Base-by-base conservation (phyloP, 2,888 invertebrate genomes). In the Ichneumoninae sp. region DNA sequence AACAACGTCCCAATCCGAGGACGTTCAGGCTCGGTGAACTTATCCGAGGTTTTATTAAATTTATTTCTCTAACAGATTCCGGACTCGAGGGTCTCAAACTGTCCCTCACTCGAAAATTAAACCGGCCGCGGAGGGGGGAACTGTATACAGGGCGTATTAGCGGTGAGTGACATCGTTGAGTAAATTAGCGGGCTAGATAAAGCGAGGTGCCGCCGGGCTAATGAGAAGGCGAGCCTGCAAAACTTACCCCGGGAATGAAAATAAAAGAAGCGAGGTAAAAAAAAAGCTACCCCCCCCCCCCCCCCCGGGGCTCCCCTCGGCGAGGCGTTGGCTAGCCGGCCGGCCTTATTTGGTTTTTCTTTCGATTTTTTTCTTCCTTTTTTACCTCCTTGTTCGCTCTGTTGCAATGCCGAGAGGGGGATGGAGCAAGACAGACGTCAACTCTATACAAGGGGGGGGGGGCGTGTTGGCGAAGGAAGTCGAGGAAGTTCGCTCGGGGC, bases 21-120 rank as follows among this genome's bases (percentile, higher is more conserved):
- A 62, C 66, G 77, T 54, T 65, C 57, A 33, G 66, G 47, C 1
- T 50, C 54, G 47, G 77, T 44, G 54, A 76, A 26, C 76, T 54
- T 33, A 26, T 19, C 66, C 36, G 19, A 16, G 40, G 70, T 75
- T 84, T 84, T 75, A 79, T 79, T 57, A 71, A 82, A 82, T 82
- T 84, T 71, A 81, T 84, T 81, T 69, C 52, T 52, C 72, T 62
- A 36, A 19, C 47, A 75, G 44, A 50, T 52, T 36, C 36, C 33
- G 26, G 52, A 13, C 22, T 52, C 36, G 75, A 75, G 65, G 52
- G 47, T 65, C 65, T 44, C 36, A 33, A 65, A 75, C 50, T 52
- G 65, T 50, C 50, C 16, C 52, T 65, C 33, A 22, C 19, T 65
- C 52, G 33, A 65, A 75, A 50, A 65, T 75, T 65, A 65, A 47